Conservation (phyloP, 1,140 invertebrate genomes). For the Lasioglossum baleicum region DNA sequence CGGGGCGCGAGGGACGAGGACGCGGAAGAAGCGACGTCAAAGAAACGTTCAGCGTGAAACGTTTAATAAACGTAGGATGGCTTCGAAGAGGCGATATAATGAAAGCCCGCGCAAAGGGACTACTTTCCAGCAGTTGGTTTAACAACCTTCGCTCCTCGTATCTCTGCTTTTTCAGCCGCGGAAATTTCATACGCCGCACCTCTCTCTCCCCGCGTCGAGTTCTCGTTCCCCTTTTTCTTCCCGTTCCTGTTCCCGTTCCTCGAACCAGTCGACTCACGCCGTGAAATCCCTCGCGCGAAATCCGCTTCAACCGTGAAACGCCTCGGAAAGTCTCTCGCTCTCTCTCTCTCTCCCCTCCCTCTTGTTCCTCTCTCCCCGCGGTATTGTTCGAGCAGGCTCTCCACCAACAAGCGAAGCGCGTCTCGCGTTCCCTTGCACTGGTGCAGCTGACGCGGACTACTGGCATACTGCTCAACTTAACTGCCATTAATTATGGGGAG, state of each 20-base stretch:
- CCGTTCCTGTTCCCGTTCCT: background rate
- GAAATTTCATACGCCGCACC: background rate
- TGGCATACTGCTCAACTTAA: slow-evolving; percentile 4
- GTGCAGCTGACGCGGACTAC: background rate
- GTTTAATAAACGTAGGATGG: slow-evolving; percentile 28
- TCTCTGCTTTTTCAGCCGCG: background rate
- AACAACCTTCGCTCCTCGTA: background rate
- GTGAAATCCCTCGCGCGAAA: slow-evolving; percentile 16
- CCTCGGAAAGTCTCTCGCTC: background rate
- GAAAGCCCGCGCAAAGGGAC: slow-evolving; percentile 7
- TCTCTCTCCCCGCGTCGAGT: background rate
- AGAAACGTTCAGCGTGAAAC: background rate
- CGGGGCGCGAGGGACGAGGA: background rate
- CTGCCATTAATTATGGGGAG: slow-evolving; percentile 16
- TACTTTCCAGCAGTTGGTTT: slow-evolving; percentile 9
- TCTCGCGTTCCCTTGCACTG: background rate
- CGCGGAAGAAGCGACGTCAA: background rate
- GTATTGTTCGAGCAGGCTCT: background rate
- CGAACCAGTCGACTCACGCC: background rate
- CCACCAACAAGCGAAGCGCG: background rate
- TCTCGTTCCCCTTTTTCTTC: background rate
- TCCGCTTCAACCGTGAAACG: slow-evolving; percentile 1
- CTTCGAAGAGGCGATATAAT: slow-evolving; percentile 7
- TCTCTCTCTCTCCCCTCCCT: too few relatives aligned
- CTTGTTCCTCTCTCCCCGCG: too few relatives aligned